Evolutionary conservation across 1,140 invertebrate species (phyloP).

Genomic region (Lethocerus indicus): DNA sequence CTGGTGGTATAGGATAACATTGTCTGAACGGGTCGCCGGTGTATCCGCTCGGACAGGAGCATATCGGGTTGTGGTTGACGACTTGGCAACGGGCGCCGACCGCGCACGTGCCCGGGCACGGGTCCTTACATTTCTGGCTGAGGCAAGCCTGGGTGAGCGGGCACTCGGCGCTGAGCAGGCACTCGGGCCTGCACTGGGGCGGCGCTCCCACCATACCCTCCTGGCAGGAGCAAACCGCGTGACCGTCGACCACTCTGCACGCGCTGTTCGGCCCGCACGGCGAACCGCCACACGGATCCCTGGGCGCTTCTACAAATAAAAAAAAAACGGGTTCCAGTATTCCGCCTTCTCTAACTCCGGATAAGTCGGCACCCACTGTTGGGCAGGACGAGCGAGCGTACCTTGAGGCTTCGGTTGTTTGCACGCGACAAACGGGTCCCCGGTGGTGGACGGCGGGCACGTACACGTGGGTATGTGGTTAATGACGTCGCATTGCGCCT

Average conservation of each 20-base stretch:
- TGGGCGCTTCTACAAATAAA: slow-evolving; percentile 15
- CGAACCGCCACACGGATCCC: slow-evolving; percentile 29
- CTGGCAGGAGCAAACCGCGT: slow-evolving; percentile 49
- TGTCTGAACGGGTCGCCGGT: slow-evolving; percentile 37
- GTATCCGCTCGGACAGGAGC: slow-evolving; percentile 29
- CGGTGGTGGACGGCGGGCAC: slow-evolving; percentile 44
- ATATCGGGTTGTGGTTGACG: slow-evolving; percentile 41
- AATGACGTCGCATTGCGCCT: slow-evolving; percentile 52
- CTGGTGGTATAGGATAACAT: slow-evolving; percentile 24
- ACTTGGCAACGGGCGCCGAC: slow-evolving; percentile 55
- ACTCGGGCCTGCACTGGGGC: slow-evolving; percentile 61
- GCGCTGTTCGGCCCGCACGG: slow-evolving; percentile 55
- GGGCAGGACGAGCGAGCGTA: slow-evolving; percentile 19
- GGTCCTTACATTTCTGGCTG: slow-evolving; percentile 57
- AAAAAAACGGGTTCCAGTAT: too few relatives aligned
- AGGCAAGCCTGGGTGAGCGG: slow-evolving; percentile 58
- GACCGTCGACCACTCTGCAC: slow-evolving; percentile 44
- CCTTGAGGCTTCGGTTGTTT: slow-evolving; percentile 24
- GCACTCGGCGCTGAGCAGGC: slow-evolving; percentile 61
- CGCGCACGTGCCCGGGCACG: slow-evolving; percentile 63
- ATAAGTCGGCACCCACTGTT: too few relatives aligned
- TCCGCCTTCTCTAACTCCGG: too few relatives aligned
- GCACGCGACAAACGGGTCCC: slow-evolving; percentile 62
- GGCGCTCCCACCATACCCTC: slow-evolving; percentile 39
- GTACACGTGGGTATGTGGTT: slow-evolving; percentile 51